A percentile compares a stretch with the other conserved stretches of the same genome.
These are phyloP conservation scores for Maccullochella peelii DNA, from an alignment of 2,113 vertebrate species.

Conservation along the genomic window DNA sequence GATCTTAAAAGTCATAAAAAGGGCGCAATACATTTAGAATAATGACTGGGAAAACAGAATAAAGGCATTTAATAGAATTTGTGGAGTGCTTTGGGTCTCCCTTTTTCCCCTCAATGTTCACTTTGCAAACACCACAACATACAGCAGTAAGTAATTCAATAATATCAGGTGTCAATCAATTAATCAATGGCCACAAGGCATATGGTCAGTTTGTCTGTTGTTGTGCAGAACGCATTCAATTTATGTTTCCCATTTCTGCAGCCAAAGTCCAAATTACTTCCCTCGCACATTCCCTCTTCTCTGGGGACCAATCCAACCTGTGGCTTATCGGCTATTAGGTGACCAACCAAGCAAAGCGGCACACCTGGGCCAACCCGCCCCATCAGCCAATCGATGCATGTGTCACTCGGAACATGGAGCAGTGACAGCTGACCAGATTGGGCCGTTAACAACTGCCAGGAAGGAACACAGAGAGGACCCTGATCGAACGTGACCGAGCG, in stretches of 20 bases:
- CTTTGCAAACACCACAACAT: background rate
- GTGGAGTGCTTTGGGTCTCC: background rate
- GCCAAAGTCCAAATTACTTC: conserved; percentile 1
- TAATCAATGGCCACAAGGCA: background rate
- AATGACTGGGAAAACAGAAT: background rate
- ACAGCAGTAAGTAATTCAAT: background rate
- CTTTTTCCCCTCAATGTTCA: background rate
- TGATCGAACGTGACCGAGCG: conserved; percentile 39
- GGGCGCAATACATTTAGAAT: background rate
- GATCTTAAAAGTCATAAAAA: conserved; percentile 4
- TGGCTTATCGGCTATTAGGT: conserved; percentile 30
- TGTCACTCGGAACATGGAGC: conserved; percentile 47
- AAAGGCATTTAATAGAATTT: background rate
- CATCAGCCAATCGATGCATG: conserved; percentile 42
- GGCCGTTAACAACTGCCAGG: conserved; percentile 20
- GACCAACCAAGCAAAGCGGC: conserved; percentile 10
- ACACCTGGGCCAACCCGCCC: background rate
- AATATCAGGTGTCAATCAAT: background rate
- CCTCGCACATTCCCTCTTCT: background rate
- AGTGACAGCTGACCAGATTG: conserved; percentile 31
- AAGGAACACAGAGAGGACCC: conserved; percentile 3
- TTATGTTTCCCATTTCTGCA: conserved; percentile 7
- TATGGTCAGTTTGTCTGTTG: background rate
- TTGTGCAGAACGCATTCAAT: background rate
- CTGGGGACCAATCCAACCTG: conserved; percentile 17